phyloP scores from a whole-genome alignment of 2,113 vertebrate genomes.

The Amblyopsis rosae region DNA sequence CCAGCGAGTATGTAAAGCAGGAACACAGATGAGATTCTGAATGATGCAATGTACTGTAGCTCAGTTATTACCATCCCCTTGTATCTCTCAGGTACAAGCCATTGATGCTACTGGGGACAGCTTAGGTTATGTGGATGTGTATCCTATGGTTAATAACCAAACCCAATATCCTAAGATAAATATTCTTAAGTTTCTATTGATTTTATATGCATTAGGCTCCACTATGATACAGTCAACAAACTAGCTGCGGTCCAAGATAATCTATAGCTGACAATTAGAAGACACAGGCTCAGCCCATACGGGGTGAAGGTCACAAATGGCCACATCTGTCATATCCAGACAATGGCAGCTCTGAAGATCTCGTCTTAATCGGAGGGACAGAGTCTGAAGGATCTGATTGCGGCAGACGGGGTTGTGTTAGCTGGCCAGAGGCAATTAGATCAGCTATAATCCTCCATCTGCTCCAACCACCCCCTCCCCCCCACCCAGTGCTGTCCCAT shows the following conservation, averaged over 20 bases:
- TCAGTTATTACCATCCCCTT: neutral
- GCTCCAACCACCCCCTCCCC: conserved; percentile 24
- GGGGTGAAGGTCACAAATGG: conserved; percentile 41
- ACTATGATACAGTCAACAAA: conserved; percentile 30
- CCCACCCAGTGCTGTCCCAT: conserved; percentile 28
- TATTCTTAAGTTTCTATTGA: conserved; percentile 10
- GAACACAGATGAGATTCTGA: neutral
- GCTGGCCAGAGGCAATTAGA: conserved; percentile 70
- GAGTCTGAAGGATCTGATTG: conserved; percentile 47
- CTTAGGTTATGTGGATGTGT: conserved; percentile 34
- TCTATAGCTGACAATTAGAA: conserved; percentile 15
- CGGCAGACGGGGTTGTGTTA: conserved; percentile 61
- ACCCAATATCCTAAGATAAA: neutral
- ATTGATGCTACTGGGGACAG: conserved; percentile 2
- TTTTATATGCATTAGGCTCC: conserved; percentile 24
- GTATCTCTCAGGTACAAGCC: conserved; percentile 5
- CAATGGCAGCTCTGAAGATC: conserved; percentile 34
- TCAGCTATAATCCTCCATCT: conserved; percentile 74
- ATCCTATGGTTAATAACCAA: conserved; percentile 6
- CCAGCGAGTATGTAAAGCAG: too few species aligned
- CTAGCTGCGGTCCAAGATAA: conserved; percentile 18
- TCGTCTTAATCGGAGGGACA: conserved; percentile 32
- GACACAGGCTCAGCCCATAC: conserved; percentile 5
- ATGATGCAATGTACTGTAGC: neutral
- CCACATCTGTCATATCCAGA: conserved; percentile 51